phyloP scores from a whole-genome alignment of 1,140 invertebrate genomes.

The Pseudomyrmex gracilis region DNA sequence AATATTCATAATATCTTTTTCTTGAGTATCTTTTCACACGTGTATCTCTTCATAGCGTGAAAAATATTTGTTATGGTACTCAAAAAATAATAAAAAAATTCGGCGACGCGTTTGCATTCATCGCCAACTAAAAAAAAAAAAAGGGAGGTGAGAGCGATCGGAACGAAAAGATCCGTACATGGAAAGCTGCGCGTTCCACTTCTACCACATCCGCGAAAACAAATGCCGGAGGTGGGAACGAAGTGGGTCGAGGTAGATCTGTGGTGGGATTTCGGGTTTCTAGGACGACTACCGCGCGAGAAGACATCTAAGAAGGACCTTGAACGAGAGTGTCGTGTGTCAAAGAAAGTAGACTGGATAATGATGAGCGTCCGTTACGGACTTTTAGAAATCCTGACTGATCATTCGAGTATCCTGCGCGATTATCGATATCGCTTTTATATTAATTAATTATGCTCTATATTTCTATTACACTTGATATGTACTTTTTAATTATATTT shows the following conservation, averaged over 20 bases:
- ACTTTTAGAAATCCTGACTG: slow-evolving; percentile 54
- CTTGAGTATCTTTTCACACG: slow-evolving; percentile 8
- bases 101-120: not conserved
- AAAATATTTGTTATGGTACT: not conserved
- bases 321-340: slow-evolving; percentile 78
- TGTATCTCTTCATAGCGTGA: slow-evolving; percentile 2
- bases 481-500: not conserved
- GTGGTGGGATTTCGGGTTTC: slow-evolving; percentile 74
- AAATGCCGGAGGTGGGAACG: slow-evolving; percentile 48
- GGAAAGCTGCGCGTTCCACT: slow-evolving; percentile 72
- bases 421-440: slow-evolving; percentile 31
- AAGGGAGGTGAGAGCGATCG: not conserved
- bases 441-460: slow-evolving; percentile 36
- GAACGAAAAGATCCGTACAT: slow-evolving; percentile 15
- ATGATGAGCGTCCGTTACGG: slow-evolving; percentile 63
- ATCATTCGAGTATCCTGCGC: not conserved
- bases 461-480: not conserved
- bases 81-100: slow-evolving; percentile 39
- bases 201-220: slow-evolving; percentile 68
- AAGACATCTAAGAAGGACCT: slow-evolving; percentile 71
- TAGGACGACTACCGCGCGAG: slow-evolving; percentile 67
- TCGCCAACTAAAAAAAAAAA: not conserved
- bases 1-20: slow-evolving; percentile 29
- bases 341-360: slow-evolving; percentile 79
- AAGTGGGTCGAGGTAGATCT: slow-evolving; percentile 60